Evolutionary conservation across 2,113 vertebrate genomes (phyloP).

Genomic region (Nasalis larvatus): DNA sequence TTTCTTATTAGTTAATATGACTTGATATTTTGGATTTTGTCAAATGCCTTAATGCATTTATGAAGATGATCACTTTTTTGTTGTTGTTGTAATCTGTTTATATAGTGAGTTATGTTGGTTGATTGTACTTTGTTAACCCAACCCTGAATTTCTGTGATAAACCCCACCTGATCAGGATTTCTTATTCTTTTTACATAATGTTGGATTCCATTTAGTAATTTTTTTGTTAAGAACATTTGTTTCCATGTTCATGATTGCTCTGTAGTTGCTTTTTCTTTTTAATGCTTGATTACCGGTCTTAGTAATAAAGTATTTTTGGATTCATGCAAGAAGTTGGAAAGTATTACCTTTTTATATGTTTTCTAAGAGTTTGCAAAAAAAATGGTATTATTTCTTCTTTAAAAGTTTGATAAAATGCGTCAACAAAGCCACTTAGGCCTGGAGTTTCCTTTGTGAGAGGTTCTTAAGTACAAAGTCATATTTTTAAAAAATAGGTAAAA

Average conservation of each 20-base stretch:
- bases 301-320: background rate
- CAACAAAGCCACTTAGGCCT: background rate
- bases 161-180: background rate
- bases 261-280: background rate
- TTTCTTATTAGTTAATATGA: background rate
- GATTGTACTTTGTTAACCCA: background rate
- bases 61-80: background rate
- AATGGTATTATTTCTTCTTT: background rate
- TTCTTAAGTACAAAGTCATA: background rate
- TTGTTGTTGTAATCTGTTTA: background rate
- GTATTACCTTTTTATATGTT: background rate
- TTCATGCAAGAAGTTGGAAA: background rate
- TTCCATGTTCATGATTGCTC: background rate
- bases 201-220: background rate
- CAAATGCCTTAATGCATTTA: background rate
- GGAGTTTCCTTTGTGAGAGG: background rate
- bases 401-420: background rate
- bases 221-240: background rate
- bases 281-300: background rate
- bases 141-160: background rate
- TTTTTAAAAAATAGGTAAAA: background rate
- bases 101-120: background rate
- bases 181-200: background rate
- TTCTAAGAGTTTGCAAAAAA: background rate
- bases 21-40: background rate